Evolutionary conservation across 2,797 vertebrate genomes (phyloP).

Genomic region (Rhodeus uyekii): DNA sequence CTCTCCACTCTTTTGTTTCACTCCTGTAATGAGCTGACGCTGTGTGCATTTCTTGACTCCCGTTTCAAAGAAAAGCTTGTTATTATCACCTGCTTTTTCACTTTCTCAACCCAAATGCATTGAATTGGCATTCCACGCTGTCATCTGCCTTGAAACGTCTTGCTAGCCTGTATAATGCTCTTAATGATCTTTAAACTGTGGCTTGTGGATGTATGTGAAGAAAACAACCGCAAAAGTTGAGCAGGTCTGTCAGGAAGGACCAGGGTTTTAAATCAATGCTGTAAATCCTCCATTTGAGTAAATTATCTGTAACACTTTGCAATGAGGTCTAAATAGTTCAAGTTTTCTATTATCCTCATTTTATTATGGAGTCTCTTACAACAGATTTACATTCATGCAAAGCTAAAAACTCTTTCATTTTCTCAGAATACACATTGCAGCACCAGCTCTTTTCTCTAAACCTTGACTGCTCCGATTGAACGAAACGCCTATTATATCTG

Average conservation of each 20-base stretch:
- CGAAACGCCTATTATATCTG: too few species aligned
- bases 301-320: background rate
- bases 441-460: too few species aligned
- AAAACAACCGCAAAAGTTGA: too few species aligned
- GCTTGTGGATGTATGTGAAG: background rate
- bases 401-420: too few species aligned
- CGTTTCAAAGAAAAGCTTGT: background rate
- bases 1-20: background rate
- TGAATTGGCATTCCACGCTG: background rate
- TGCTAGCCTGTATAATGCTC: background rate
- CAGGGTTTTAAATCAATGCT: background rate
- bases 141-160: background rate
- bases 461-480: too few species aligned
- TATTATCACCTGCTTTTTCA: constrained; percentile 10
- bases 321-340: too few species aligned
- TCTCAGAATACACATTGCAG: too few species aligned
- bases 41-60: background rate
- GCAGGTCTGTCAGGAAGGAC: too few species aligned
- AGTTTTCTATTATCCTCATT: too few species aligned
- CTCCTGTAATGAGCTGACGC: constrained; percentile 2
- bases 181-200: background rate
- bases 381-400: too few species aligned
- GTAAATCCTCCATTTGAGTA: background rate
- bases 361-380: too few species aligned
- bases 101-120: background rate